Base-by-base conservation (phyloP, 1,140 invertebrate genomes). In the Euura saliciscinereae region DNA sequence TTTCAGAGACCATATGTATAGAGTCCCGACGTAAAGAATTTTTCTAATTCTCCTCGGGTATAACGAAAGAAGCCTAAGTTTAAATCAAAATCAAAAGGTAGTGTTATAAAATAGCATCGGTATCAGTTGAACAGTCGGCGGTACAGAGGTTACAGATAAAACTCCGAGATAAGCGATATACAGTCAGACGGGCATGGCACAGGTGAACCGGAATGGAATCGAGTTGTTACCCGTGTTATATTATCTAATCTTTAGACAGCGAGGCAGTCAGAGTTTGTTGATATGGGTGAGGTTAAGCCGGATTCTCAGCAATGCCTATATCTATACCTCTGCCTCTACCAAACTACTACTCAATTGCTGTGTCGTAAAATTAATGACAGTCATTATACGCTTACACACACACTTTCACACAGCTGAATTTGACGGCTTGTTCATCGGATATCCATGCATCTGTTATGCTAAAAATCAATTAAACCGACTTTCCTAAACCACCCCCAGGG, bases 71-170 rank as follows among this genome's bases (percentile, higher is more conserved):
- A 28, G 28, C 28, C 28, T 28, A 28, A 28, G 28, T 28, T 28
- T 28, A 28, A 28, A 28, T 28, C 59, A 66, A 66, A 69, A 68
- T 70, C 65, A 70, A 59, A 73, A 45, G 73, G 66, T 67, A 70
- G 64, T 65, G 64, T 70, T 73, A 73, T 73, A 68, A 69, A 10
- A 44, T 66, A n/a, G 44, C 8, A 43, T 69, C 72, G 71, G 78
- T 81, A 79, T 79, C 80, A 70, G 72, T 68, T 46, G 68, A 28
- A 59, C 5, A n/a, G 51, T 59, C 51, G 51, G 68, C 75, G 79
- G 81, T 79, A 77, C 82, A 83, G 82, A 78, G 82, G 82, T 83
- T 81, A 82, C n/a, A 77, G 82, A 83, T 83, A 83, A 82, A 83
- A 83, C 72, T 68, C 76, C 72, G 66, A 76, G 82, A 83, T 83